These are phyloP conservation scores for Alaudala cheleensis DNA, from an alignment of 2,113 vertebrate species.

Conservation along the genomic window DNA sequence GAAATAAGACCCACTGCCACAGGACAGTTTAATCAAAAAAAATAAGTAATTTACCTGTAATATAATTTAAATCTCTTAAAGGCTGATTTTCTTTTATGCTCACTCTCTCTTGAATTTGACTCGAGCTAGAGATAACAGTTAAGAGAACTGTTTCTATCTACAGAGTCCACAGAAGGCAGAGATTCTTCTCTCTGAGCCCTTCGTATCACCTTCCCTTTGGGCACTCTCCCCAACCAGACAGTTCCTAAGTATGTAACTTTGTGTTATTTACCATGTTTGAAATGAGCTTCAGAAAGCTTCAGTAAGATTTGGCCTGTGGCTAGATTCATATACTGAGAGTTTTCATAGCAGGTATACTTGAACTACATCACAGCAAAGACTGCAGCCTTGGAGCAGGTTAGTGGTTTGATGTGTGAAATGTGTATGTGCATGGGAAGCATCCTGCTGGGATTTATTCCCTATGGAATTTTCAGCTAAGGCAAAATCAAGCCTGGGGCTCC, in stretches of 20 bases:
- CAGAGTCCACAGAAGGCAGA: background rate
- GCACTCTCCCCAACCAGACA: background rate
- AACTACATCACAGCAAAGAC: background rate
- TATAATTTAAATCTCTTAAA: background rate
- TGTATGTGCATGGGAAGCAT: background rate
- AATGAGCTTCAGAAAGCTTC: background rate
- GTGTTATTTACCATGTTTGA: background rate
- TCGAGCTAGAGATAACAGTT: background rate
- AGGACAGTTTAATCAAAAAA: background rate
- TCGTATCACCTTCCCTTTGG: background rate
- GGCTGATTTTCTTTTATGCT: background rate
- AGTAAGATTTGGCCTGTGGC: background rate
- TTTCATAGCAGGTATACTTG: background rate
- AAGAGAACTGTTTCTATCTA: background rate
- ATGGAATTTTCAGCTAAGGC: background rate
- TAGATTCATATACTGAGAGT: background rate
- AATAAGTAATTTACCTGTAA: background rate
- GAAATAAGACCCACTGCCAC: background rate
- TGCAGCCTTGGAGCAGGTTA: background rate
- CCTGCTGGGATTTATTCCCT: conserved; percentile 17
- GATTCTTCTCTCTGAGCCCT: background rate
- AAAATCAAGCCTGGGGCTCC: background rate
- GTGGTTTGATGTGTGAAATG: background rate
- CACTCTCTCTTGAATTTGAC: background rate
- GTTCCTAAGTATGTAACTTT: background rate